These are phyloP conservation scores for Pollenia griseotomentosa DNA, from an alignment of 2,888 invertebrate species.

Conservation along the genomic window DNA sequence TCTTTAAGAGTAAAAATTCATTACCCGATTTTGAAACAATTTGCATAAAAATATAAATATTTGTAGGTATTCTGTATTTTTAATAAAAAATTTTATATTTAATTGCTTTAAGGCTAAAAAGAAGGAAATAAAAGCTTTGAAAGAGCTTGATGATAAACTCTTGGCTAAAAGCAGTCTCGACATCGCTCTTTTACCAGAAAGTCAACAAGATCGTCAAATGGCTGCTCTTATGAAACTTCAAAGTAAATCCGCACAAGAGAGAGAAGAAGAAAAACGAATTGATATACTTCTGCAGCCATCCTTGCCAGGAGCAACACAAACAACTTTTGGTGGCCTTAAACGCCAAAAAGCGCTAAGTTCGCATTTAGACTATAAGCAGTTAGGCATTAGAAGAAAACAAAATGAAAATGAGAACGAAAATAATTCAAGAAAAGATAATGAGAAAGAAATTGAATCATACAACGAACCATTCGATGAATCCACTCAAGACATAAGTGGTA, in stretches of 20 bases:
- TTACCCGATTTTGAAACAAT: neutral
- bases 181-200: conserved; percentile 91
- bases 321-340: conserved; percentile 86
- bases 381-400: conserved; percentile 82
- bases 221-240: conserved; percentile 90
- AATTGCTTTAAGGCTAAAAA: conserved; percentile 87
- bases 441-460: neutral
- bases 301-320: conserved; percentile 85
- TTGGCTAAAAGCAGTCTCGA: conserved; percentile 91
- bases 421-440: neutral
- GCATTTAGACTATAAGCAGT: conserved; percentile 78
- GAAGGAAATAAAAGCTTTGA: conserved; percentile 89
- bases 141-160: conserved; percentile 89
- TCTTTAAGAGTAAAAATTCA: neutral
- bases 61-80: conserved; percentile 19
- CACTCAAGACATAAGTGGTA: neutral
- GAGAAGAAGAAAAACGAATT: conserved; percentile 84
- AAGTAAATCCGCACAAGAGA: conserved; percentile 87
- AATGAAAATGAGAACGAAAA: neutral
- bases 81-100: conserved; percentile 1
- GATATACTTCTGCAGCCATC: conserved; percentile 86
- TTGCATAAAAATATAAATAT: neutral
- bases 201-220: conserved; percentile 91
- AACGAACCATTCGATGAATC: neutral
- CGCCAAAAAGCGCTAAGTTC: conserved; percentile 85